Conservation (phyloP, 2,797 vertebrate species). For the Ceyx erithaca region DNA sequence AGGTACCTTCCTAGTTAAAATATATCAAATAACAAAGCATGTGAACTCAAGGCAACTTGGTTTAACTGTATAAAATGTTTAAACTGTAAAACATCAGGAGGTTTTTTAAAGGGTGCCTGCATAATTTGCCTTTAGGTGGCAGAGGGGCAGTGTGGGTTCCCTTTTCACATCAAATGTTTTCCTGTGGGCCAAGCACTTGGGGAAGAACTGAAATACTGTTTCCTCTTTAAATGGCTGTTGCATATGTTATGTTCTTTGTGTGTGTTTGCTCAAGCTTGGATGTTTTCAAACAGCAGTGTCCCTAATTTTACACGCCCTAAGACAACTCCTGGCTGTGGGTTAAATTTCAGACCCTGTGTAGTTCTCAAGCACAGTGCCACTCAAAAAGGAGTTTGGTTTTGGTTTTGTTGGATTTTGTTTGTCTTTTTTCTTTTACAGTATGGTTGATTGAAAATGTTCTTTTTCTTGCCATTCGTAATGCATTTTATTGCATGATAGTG, state of each 20-base stretch:
- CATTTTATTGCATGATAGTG: background rate
- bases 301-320: background rate
- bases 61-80: slow-evolving; percentile 8
- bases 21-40: slow-evolving; percentile 2
- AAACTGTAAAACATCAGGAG: slow-evolving; percentile 19
- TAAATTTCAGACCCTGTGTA: background rate
- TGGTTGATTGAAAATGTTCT: background rate
- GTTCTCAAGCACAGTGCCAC: background rate
- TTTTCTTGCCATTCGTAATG: accelerated
- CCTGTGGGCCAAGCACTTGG: background rate
- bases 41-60: background rate
- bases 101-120: background rate
- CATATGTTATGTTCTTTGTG: background rate
- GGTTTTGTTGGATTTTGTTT: background rate
- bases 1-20: slow-evolving; percentile 29
- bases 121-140: background rate
- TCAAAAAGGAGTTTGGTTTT: background rate
- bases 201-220: background rate
- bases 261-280: background rate
- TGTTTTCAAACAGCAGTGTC: background rate
- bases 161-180: slow-evolving; percentile 4
- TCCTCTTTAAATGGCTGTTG: background rate
- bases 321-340: background rate
- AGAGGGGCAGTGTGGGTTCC: background rate
- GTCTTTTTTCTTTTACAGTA: background rate